Evolutionary conservation across 2,888 invertebrate species (phyloP).

Genomic region (Deilephila porcellus): DNA sequence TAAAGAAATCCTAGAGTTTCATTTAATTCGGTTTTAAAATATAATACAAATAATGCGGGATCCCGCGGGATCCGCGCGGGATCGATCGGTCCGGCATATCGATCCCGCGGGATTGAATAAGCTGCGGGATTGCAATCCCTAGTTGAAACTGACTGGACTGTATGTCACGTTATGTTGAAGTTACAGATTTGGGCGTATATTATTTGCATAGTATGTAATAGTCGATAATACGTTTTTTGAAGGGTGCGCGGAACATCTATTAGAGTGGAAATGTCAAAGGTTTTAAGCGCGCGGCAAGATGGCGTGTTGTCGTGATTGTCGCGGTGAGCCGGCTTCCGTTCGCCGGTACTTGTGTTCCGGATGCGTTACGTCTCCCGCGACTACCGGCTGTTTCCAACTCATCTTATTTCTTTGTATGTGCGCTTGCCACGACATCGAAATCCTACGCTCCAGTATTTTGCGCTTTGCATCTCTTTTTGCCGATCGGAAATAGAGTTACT

Average conservation of each 20-base stretch:
- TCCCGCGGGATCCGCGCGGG: too few species aligned
- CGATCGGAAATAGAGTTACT: conserved; percentile 23
- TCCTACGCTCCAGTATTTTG: background rate
- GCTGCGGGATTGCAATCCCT: too few species aligned
- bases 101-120: too few species aligned
- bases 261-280: conserved; percentile 51
- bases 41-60: too few species aligned
- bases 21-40: too few species aligned
- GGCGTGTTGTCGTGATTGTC: conserved; percentile 61
- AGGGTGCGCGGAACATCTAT: conserved; percentile 40
- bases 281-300: conserved; percentile 54
- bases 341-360: conserved; percentile 63
- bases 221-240: conserved; percentile 7
- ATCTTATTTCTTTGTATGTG: conserved; percentile 61
- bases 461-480: conserved; percentile 17
- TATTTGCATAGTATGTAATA: background rate
- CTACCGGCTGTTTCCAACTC: conserved; percentile 57
- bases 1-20: too few species aligned
- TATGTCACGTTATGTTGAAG: background rate
- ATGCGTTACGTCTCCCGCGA: conserved; percentile 59
- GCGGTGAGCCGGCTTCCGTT: conserved; percentile 62
- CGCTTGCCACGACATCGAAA: conserved; percentile 46
- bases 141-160: background rate
- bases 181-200: background rate
- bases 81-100: too few species aligned